phyloP scores from a whole-genome alignment of 1,140 invertebrate species.

The Metopolophium dirhodum region DNA sequence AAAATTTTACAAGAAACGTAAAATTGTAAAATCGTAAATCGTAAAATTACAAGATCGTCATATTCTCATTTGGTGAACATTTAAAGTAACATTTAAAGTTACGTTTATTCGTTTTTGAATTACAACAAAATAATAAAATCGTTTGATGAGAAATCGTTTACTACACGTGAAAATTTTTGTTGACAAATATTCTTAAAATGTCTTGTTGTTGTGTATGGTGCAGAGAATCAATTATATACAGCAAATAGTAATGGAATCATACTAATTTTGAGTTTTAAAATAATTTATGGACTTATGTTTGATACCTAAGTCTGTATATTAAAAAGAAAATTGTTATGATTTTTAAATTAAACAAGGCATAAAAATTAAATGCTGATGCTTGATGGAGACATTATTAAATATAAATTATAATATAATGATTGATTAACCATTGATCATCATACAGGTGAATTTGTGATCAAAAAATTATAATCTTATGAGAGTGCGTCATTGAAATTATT shows the following conservation, averaged over 20 bases:
- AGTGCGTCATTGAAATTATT: not conserved
- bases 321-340: not conserved
- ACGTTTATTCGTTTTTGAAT: too few relatives aligned
- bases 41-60: too few relatives aligned
- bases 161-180: too few relatives aligned
- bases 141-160: too few relatives aligned
- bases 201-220: not conserved
- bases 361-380: not conserved
- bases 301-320: not conserved
- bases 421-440: not conserved
- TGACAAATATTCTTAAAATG: not conserved
- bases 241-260: not conserved
- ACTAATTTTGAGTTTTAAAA: not conserved
- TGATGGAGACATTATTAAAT: not conserved
- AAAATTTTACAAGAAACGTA: too few relatives aligned
- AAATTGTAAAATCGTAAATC: too few relatives aligned
- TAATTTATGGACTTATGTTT: not conserved
- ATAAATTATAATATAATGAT: not conserved
- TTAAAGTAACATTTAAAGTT: too few relatives aligned
- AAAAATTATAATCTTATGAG: not conserved
- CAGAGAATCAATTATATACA: not conserved
- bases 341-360: not conserved
- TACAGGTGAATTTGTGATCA: not conserved
- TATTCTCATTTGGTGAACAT: too few relatives aligned
- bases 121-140: too few relatives aligned